Evolutionary conservation across 2,888 invertebrate species (phyloP).

Genomic region (Maniola hyperantus): DNA sequence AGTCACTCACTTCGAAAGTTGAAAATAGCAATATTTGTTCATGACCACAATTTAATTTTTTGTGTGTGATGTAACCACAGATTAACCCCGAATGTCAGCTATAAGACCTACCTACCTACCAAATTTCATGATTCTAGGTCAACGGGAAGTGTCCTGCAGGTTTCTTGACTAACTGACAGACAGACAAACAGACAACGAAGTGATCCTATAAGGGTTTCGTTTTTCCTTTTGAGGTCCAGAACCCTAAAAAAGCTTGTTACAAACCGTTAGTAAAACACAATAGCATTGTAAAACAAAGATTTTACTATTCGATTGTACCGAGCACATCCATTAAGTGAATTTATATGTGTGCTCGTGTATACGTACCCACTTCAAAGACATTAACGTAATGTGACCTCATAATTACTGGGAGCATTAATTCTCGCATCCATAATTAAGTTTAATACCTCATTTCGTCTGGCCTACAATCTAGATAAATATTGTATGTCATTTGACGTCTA

Average conservation of each 20-base stretch:
- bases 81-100: too few relatives aligned
- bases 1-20: too few relatives aligned
- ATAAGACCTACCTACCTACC: too few relatives aligned
- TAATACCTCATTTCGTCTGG: slow-evolving; percentile 78
- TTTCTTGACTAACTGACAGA: too few relatives aligned
- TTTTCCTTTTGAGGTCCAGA: too few relatives aligned
- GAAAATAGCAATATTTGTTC: too few relatives aligned
- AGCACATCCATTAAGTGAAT: slow-evolving; percentile 47
- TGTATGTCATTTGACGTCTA: slow-evolving; percentile 67
- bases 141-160: too few relatives aligned
- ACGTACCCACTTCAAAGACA: slow-evolving; percentile 65
- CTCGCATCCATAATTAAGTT: slow-evolving; percentile 81
- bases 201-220: too few relatives aligned
- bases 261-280: slow-evolving; percentile 34
- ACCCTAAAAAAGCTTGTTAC: slow-evolving; percentile 22
- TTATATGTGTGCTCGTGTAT: slow-evolving; percentile 48
- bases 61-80: too few relatives aligned
- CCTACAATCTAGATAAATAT: slow-evolving; percentile 80
- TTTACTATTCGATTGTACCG: slow-evolving; percentile 45
- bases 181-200: too few relatives aligned
- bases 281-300: slow-evolving; percentile 39
- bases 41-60: too few relatives aligned
- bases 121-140: too few relatives aligned
- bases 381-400: slow-evolving; percentile 81
- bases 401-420: slow-evolving; percentile 81